Evolutionary conservation across 2,888 invertebrate species (phyloP).

Genomic region (Aphodius granarius): DNA sequence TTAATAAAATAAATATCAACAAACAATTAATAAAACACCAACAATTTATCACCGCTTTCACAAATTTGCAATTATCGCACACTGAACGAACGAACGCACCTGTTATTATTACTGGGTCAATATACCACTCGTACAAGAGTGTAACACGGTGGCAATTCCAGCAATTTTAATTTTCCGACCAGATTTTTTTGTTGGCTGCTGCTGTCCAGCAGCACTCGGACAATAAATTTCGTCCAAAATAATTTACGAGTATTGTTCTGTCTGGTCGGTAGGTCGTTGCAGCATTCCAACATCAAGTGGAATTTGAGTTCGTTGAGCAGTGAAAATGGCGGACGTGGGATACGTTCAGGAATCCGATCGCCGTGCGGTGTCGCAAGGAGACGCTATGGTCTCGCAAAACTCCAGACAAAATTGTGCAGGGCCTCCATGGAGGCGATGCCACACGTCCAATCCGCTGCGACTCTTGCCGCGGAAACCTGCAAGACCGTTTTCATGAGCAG

Average conservation of each 20-base stretch:
- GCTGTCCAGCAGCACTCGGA: background rate
- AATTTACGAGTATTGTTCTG: background rate
- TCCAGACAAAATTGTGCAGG: conserved; percentile 67
- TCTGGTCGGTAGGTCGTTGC: conserved; percentile 45
- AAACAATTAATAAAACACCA: background rate
- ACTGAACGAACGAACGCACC: background rate
- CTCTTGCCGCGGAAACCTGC: conserved; percentile 69
- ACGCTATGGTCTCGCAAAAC: conserved; percentile 59
- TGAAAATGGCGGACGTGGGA: conserved; percentile 45
- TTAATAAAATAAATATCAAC: background rate
- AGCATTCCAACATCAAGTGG: conserved; percentile 51
- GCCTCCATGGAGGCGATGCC: conserved; percentile 72
- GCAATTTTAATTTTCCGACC: background rate
- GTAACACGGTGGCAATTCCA: background rate
- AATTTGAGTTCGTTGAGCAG: conserved; percentile 35
- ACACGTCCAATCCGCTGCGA: conserved; percentile 74
- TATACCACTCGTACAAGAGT: background rate
- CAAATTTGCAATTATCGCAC: background rate
- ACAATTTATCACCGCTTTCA: background rate
- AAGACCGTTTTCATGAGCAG: conserved; percentile 70
- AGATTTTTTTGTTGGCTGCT: background rate
- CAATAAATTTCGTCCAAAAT: background rate
- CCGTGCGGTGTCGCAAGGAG: conserved; percentile 49
- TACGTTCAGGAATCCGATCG: conserved; percentile 47
- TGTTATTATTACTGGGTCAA: background rate